Evolutionary conservation across 2,113 vertebrate species (phyloP), one percentile per base, ranked within the genome.

Genomic region (Bombycilla garrulus): DNA sequence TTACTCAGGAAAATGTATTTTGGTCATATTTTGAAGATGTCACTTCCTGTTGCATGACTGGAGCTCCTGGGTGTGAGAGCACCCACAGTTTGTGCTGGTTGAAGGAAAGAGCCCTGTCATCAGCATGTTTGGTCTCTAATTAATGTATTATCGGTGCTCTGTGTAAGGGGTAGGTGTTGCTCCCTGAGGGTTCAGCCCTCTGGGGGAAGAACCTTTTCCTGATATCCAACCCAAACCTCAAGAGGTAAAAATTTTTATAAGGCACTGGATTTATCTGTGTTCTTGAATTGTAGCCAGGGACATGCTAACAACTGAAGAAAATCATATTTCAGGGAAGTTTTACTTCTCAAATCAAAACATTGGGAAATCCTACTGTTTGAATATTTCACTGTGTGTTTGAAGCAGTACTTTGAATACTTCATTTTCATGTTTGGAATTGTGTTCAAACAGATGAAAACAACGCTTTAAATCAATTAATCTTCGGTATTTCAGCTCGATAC

Each of bases 391-490:
- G 25, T 26, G 72, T 51, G 35, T 74, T 85, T 69, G 67, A 54
- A 38, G 53, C 45, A 22, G 4, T 4, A 2, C 66, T 82, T 92
- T 8, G 61, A 54, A 76, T 54, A 29, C 60, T 81, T 69, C 45
- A 21, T 91, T 81, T 79, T 88, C 47, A 24, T 81, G 76, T 62
- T 65, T 64, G 51, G 67, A 66, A 36, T 73, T 89, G 61, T 42
- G 61, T 85, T 48, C 54, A 73, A 95, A 61, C 22, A 28, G 61
- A 78, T 2, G 5, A 82, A 91, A 92, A 77, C 4, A 87, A 44
- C 16, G 21, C 83, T 90, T 88, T 70, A 81, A 64, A 73, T 88
- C 94, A 92, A 88, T 92, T 86, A 82, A 85, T 91, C 88, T 85
- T 35, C 6, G 64, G 81, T 48, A 85, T 95, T 90, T 81, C 80